phyloP scores from a whole-genome alignment of 2,113 vertebrate species.

The Rhinolophus sinicus region DNA sequence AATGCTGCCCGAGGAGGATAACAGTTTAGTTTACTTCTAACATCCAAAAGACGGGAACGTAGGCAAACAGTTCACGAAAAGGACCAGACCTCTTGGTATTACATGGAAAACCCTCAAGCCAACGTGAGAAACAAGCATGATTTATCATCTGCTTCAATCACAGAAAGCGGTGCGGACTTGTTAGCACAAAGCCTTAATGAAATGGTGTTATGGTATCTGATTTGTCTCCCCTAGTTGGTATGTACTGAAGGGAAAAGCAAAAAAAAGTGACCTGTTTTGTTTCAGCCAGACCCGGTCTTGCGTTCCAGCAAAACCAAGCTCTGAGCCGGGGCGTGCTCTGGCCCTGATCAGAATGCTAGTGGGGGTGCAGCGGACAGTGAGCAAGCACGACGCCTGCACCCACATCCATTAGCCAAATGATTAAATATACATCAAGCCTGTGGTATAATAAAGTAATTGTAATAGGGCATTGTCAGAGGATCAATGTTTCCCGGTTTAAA shows the following conservation, averaged over 20 bases:
- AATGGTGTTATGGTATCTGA: neutral
- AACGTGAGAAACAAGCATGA: accelerated
- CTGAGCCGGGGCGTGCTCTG: neutral
- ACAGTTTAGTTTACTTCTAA: neutral
- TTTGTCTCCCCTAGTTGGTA: neutral
- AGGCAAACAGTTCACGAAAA: neutral
- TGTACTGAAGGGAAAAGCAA: slow-evolving; percentile 28
- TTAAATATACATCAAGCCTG: neutral
- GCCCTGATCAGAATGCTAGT: slow-evolving; percentile 23
- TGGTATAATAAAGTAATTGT: slow-evolving; percentile 39
- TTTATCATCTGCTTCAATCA: neutral
- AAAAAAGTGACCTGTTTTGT: neutral
- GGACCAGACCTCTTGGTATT: neutral
- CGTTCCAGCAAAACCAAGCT: neutral
- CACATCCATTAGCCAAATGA: slow-evolving; percentile 47
- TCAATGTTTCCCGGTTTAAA: slow-evolving; percentile 59
- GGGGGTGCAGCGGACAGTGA: neutral
- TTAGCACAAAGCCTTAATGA: slow-evolving; percentile 26
- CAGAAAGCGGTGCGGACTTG: neutral
- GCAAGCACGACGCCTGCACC: neutral
- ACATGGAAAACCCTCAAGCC: accelerated
- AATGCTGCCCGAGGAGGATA: neutral
- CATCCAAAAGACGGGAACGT: neutral
- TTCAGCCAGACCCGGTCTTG: neutral
- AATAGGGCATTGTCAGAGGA: slow-evolving; percentile 63